Evolutionary conservation across 2,113 vertebrate genomes (phyloP), one percentile per base, ranked within the genome.

Genomic region (Myotis yumanensis): DNA sequence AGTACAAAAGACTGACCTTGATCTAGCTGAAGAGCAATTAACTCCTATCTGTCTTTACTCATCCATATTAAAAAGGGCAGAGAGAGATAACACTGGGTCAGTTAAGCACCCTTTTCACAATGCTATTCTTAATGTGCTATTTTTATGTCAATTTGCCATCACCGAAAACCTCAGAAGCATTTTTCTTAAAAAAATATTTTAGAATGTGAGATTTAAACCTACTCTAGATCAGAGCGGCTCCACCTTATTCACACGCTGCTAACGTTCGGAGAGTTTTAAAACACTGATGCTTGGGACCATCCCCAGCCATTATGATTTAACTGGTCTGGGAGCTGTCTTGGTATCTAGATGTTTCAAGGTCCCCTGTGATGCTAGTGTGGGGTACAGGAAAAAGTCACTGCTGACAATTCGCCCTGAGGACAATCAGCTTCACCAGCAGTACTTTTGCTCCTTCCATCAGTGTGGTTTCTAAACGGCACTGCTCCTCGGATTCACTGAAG

Each of bases 21-120:
- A 96, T 96, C 93, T 91, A 95, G 40, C 95, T 86, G 71, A 93
- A 97, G 94, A 97, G 97, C 96, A 97, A 97, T 97, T 97, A 97
- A 97, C 95, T 96, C 71, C 95, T 97, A 97, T 97, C 97, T 96
- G 83, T 96, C 97, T 96, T 96, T 96, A 97, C 96, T 97, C 97
- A 97, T 95, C 96, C 97, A 95, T 96, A 95, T 92, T 96, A 96
- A 96, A 96, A 94, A 95, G 96, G 96, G 93, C 96, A 97, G 66
- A 0, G 30, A 94, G 94, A 97, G 97, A 97, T 97, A 97, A 97
- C 94, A 83, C 86, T 68, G 95, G 96, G 97, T 97, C 96, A 97
- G 92, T 96, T 96, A 97, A 97, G 94, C 91, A 95, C 95, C n/a
- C 89, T 95, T 95, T 95, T 94, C 95, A 96, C 95, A 96, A 95